phyloP scores from a whole-genome alignment of 1,140 invertebrate species.

The Ceratosolen solmsi region DNA sequence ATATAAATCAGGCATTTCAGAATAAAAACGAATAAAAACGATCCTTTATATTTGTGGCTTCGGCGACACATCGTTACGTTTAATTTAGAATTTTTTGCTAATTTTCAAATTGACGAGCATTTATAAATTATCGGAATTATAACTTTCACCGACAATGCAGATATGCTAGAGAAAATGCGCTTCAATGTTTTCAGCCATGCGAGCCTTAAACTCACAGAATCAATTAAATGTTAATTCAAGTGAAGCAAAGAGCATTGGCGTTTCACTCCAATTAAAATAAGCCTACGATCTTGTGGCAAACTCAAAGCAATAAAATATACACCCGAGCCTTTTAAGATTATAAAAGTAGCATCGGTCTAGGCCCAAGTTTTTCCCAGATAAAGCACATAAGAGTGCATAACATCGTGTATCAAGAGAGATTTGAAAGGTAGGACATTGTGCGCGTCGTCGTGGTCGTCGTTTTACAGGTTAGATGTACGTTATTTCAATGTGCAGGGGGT shows the following conservation, averaged over 20 bases:
- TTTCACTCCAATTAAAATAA: background rate
- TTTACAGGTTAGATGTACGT: background rate
- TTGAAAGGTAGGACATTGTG: background rate
- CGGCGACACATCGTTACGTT: no score
- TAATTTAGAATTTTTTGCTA: no score
- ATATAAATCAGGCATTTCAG: no score
- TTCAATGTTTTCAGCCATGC: background rate
- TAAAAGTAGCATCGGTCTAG: background rate
- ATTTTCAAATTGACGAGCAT: no score
- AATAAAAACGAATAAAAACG: no score
- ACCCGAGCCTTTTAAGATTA: background rate
- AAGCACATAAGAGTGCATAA: background rate
- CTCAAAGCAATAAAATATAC: background rate
- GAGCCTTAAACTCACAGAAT: background rate
- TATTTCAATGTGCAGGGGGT: background rate
- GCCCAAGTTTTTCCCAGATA: background rate
- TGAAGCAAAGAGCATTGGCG: background rate
- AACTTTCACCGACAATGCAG: no score
- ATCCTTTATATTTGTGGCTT: no score
- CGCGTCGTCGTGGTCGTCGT: background rate
- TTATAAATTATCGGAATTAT: no score
- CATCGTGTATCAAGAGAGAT: background rate
- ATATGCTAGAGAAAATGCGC: no score
- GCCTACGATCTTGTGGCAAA: background rate
- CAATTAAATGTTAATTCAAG: background rate